Conservation (phyloP, 2,888 invertebrate genomes). For the Noctua fimbriata region DNA sequence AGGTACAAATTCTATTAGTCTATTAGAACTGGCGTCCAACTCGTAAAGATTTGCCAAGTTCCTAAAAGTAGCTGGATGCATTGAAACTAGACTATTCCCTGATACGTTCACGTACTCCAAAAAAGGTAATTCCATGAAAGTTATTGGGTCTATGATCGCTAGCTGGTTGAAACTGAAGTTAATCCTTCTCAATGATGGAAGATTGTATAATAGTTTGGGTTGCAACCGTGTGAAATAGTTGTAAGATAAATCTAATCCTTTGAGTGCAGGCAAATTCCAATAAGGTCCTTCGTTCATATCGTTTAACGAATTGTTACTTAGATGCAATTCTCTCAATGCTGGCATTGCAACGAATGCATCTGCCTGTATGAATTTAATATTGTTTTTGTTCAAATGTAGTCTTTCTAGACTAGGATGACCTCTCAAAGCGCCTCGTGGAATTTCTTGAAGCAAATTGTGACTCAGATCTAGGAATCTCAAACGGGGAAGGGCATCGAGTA, state of each 20-base stretch:
- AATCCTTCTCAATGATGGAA: constrained; percentile 94
- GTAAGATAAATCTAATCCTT: constrained; percentile 95
- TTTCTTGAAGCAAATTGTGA: constrained; percentile 93
- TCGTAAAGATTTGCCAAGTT: constrained; percentile 94
- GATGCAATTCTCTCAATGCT: constrained; percentile 94
- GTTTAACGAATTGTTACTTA: constrained; percentile 95
- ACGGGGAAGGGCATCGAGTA: constrained; percentile 94
- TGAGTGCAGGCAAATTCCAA: constrained; percentile 96
- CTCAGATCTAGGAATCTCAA: constrained; percentile 95
- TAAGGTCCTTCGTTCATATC: constrained; percentile 93
- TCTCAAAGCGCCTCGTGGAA: constrained; percentile 94
- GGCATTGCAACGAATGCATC: constrained; percentile 96
- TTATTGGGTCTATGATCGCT: constrained; percentile 92
- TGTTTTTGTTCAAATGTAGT: constrained; percentile 95
- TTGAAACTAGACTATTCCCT: constrained; percentile 92
- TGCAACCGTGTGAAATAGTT: constrained; percentile 94
- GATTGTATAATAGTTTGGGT: constrained; percentile 92
- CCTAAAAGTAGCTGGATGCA: constrained; percentile 94
- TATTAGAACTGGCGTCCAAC: constrained; percentile 94
- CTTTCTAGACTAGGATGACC: constrained; percentile 95
- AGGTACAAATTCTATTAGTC: constrained; percentile 93
- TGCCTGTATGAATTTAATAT: constrained; percentile 93
- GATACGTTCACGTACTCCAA: constrained; percentile 95
- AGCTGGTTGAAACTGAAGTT: constrained; percentile 94
- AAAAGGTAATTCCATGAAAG: constrained; percentile 93